phyloP scores from a whole-genome alignment of 2,797 vertebrate genomes.

The Sphaeramia orbicularis region DNA sequence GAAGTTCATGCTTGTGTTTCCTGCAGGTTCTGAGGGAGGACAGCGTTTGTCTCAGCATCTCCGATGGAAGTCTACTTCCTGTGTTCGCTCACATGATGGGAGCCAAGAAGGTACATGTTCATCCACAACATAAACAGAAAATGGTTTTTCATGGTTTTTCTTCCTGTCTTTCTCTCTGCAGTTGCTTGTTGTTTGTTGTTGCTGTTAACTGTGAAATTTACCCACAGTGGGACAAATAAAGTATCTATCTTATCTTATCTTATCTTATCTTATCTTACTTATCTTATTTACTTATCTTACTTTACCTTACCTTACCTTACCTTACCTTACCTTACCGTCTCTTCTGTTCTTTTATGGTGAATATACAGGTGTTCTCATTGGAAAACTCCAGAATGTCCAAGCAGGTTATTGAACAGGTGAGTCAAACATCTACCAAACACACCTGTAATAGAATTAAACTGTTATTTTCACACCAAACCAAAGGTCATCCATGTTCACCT shows the following conservation, averaged over 20 bases:
- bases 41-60: constrained; percentile 90
- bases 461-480: neutral
- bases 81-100: constrained; percentile 89
- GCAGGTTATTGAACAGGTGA: constrained; percentile 84
- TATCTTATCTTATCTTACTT: no score
- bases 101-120: constrained; percentile 87
- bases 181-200: no score
- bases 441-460: neutral
- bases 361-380: constrained; percentile 80
- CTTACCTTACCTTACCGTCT: no score
- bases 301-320: no score
- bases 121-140: neutral
- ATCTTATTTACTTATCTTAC: no score
- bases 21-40: constrained; percentile 88
- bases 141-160: no score
- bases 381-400: constrained; percentile 83
- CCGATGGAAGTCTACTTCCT: constrained; percentile 94
- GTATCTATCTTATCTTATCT: no score
- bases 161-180: neutral
- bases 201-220: no score
- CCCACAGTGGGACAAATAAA: no score
- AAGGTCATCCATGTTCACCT: no score
- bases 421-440: no score
- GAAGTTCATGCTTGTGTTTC: constrained; percentile 6
- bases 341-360: no score